Percentiles rank a stretch among this genome's conserved stretches.
Evolutionary conservation across 2,797 vertebrate species (phyloP).

Genomic region (Cephalopachus bancanus): DNA sequence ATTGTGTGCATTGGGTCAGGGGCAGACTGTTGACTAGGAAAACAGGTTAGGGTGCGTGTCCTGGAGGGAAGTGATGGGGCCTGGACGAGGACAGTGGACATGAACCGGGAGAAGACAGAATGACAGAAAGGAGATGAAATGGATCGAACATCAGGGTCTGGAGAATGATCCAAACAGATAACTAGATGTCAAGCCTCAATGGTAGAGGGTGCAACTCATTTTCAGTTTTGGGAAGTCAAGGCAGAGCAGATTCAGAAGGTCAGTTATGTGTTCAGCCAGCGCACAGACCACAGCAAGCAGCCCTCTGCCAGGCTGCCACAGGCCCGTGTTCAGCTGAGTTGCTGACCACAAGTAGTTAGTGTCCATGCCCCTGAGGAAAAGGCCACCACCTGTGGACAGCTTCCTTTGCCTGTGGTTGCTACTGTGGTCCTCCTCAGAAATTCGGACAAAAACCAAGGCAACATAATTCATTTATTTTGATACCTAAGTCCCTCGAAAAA

Average conservation of each 20-base stretch:
- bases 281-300: background rate
- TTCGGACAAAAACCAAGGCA: conserved; percentile 56
- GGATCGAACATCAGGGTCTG: background rate
- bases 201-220: background rate
- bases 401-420: conserved; percentile 18
- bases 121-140: background rate
- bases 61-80: background rate
- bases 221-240: background rate
- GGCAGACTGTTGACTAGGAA: background rate
- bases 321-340: background rate
- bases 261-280: background rate
- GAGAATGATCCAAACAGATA: background rate
- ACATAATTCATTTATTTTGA: conserved; percentile 71
- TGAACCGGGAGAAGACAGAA: background rate
- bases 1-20: background rate
- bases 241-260: background rate
- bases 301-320: background rate
- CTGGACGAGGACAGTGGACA: background rate
- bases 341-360: background rate
- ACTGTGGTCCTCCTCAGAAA: conserved; percentile 39
- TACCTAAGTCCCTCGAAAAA: conserved; percentile 71
- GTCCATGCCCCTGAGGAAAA: background rate
- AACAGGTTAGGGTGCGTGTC: background rate
- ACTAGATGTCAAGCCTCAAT: background rate
- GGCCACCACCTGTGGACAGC: background rate